A percentile compares a stretch with the other conserved stretches of the same genome.
These are phyloP conservation scores for Chloroceryle amazona DNA, from an alignment of 2,797 vertebrate species.

Conservation along the genomic window DNA sequence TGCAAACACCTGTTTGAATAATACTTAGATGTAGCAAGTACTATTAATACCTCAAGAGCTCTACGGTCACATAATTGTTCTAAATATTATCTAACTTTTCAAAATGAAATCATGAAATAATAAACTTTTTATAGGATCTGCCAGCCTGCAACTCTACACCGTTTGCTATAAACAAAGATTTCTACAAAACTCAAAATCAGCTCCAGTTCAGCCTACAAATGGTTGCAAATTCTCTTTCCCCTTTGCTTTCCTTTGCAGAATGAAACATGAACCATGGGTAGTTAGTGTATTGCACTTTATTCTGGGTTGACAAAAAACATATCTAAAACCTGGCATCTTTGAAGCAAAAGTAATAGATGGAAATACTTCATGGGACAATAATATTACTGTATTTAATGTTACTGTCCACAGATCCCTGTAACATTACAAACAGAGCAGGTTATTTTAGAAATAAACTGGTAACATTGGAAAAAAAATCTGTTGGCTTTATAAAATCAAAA, in stretches of 20 bases:
- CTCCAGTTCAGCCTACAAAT: constrained; percentile 1
- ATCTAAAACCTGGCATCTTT: constrained; percentile 53
- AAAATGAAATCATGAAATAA: not conserved
- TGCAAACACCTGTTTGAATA: not conserved
- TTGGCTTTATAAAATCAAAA: not conserved
- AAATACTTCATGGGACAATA: constrained; percentile 59
- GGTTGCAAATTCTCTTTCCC: not conserved
- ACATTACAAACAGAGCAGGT: constrained; percentile 23
- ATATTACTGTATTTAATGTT: constrained; percentile 64
- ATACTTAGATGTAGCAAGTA: not conserved
- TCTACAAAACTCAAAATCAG: not conserved
- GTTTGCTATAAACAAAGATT: not conserved
- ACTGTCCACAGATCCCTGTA: constrained; percentile 31
- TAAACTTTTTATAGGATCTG: not conserved
- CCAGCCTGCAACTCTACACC: not conserved
- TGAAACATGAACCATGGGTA: constrained; percentile 22
- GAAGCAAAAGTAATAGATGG: constrained; percentile 48
- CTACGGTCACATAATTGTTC: not conserved
- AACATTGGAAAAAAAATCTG: not conserved
- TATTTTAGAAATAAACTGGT: constrained; percentile 50
- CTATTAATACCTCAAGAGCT: not conserved
- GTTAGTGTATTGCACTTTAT: constrained; percentile 4
- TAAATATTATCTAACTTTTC: not conserved
- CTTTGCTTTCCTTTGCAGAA: not conserved
- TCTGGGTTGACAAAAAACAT: constrained; percentile 70